Base-by-base conservation (phyloP, 2,113 vertebrate genomes). In the Melanotaenia duboulayi region DNA sequence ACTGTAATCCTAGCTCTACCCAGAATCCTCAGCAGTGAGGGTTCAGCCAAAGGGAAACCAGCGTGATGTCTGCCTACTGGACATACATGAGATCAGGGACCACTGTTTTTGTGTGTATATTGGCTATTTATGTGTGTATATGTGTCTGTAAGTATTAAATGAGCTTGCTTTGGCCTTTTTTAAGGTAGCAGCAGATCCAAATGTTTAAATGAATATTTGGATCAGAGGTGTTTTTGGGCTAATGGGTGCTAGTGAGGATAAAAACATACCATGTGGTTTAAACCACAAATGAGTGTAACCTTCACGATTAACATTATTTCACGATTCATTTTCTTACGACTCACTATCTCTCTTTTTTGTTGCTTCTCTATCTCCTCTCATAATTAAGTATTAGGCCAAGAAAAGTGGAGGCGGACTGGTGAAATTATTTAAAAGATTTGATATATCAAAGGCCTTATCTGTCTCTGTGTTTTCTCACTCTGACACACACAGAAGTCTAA, bases 41-140 rank as follows among this genome's bases (percentile, higher is more conserved):
- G 88, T 91, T 94, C 91, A 91, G 88, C 90, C 85, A 88, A 87
- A 88, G 83, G 84, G 76, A 91, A 86, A 81, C 55, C 87, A 91
- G 87, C 75, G 20, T 88, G 91, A 80, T 79, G 71, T 82, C 81
- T 78, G 50, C 74, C 64, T 65, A 70, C 52, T 89, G 85, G 77
- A 78, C 65, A 72, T 73, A 82, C 78, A 72, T 48, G 67, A 71
- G 76, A 80, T 78, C 49, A 71, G 67, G 74, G 49, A 80, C 40
- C 58, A 52, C 25, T 50, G 55, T 69, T 50, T 48, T 20, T 79
- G 61, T 65, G 28, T 73, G 13, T 57, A 54, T 56, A 2, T 44
- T 25, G 40, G 28, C 44, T 76, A 44, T 58, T 25, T 19, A n/a
- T 52, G 46, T 52, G 42, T 49, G 51, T 22, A 10, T 51, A 24